A percentile compares a stretch with the other conserved stretches of the same genome.
Conservation (phyloP, 2,113 vertebrate genomes). For the Planiliza haematocheilus region DNA sequence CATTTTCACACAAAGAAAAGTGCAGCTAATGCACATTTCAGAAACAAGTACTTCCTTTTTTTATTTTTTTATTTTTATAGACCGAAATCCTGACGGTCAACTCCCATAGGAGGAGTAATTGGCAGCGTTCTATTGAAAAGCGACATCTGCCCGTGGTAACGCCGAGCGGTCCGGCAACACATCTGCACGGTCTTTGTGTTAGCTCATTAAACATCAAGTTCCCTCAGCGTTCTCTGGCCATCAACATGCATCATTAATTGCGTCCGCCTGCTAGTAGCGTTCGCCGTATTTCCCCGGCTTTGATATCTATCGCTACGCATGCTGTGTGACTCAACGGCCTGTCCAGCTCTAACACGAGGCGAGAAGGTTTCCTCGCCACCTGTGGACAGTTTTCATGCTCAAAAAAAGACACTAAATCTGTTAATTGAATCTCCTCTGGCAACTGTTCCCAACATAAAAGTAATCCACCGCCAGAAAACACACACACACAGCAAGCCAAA, state of each 20-base stretch:
- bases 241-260: constrained; percentile 75
- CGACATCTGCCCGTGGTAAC: constrained; percentile 57
- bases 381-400: constrained; percentile 37
- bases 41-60: constrained; percentile 40
- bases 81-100: constrained; percentile 47
- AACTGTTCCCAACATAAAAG: constrained; percentile 45
- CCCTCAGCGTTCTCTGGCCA: constrained; percentile 65
- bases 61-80: constrained; percentile 27
- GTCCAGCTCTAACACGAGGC: constrained; percentile 29
- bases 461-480: constrained; percentile 37
- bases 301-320: constrained; percentile 50
- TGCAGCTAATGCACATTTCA: constrained; percentile 43
- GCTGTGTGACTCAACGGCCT: constrained; percentile 32
- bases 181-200: constrained; percentile 66
- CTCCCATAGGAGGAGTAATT: constrained; percentile 63
- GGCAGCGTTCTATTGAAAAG: constrained; percentile 54
- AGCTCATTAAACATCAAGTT: constrained; percentile 72
- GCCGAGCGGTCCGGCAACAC: constrained; percentile 55
- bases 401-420: constrained; percentile 23
- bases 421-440: constrained; percentile 55
- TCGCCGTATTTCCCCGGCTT: constrained; percentile 56
- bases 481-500: constrained; percentile 48
- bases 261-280: constrained; percentile 63
- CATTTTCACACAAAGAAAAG: constrained; percentile 40
- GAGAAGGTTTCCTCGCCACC: constrained; percentile 52